Evolutionary conservation across 2,888 invertebrate species (phyloP), one percentile per base, ranked within the genome.

Genomic region (Phengaris arion): DNA sequence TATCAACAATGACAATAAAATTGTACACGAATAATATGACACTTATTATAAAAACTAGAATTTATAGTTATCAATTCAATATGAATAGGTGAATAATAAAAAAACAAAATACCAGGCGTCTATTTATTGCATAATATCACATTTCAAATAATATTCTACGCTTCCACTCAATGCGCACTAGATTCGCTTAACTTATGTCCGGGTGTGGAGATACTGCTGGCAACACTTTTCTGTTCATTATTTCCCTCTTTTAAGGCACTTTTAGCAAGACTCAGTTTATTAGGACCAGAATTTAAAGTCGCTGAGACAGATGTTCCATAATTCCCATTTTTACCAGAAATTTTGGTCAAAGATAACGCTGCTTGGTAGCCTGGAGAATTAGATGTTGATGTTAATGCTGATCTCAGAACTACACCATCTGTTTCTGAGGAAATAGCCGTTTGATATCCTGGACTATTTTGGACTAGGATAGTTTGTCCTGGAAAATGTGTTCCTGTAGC

Each of bases 381-480:
- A 8, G 51, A 13, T 13, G 74, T 68, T 52, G 52, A 46, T 13
- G 64, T 51, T 68, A 74, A 45, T 13, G 74, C 52, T n/a, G 74
- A 74, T 35, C 74, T 68, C 1, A 68, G 45, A 4, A 64, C 52
- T 4, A 74, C 6, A 22, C 74, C 74, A 68, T 48, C 45, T 12
- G 68, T n/a, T 52, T 74, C 64, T 35, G 74, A 51, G 3, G 74
- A 74, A 57, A 70, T 13, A n/a, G 75, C 70, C 6, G 75, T 70
- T 7, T 59, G 70, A n/a, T 72, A 54, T 7, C 72, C 54, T 72
- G 35, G 72, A 52, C 52, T 22, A 8, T 72, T 72, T 54, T 72
- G 72, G 7, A 52, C 72, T 13, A 52, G 35, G 54, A 54, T 52
- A 13, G 54, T 52, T 13, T 35, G 22, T 7, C 51, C 51, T 54